Percentiles rank a stretch among this genome's conserved stretches.
Evolutionary conservation across 1,140 invertebrate genomes (phyloP).

Genomic region (Heliconius melpomene): DNA sequence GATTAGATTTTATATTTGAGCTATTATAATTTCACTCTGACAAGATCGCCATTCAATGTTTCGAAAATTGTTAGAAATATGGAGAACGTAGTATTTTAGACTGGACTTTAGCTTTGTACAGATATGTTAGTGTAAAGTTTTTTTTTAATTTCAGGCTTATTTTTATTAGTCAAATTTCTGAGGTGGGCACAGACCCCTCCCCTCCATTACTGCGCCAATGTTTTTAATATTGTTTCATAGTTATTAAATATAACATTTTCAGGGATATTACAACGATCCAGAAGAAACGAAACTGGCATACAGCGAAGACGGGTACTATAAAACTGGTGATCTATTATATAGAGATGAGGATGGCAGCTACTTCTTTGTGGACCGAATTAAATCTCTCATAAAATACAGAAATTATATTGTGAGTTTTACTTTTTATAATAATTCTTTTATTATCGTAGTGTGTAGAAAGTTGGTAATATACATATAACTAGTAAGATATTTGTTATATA

Average conservation of each 20-base stretch:
- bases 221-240: not conserved
- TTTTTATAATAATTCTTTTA: not conserved
- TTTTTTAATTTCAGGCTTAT: no score
- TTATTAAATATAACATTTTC: constrained; percentile 23
- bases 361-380: constrained; percentile 86
- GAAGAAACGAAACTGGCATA: constrained; percentile 81
- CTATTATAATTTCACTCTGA: no score
- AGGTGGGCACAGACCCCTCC: no score
- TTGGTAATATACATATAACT: not conserved
- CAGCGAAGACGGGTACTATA: constrained; percentile 85
- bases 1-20: no score
- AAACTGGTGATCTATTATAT: constrained; percentile 88
- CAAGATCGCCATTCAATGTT: no score
- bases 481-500: no score
- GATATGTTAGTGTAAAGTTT: no score
- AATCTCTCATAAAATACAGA: constrained; percentile 88
- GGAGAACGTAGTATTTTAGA: no score
- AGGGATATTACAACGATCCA: constrained; percentile 78
- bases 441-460: not conserved
- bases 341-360: constrained; percentile 84
- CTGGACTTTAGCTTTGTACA: no score
- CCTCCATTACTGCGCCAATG: no score
- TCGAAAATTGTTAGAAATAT: no score
- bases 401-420: constrained; percentile 55
- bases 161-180: no score